A percentile compares a stretch with the other conserved stretches of the same genome.
Conservation (phyloP, 2,888 invertebrate species). For the Bellardia bayeri region DNA sequence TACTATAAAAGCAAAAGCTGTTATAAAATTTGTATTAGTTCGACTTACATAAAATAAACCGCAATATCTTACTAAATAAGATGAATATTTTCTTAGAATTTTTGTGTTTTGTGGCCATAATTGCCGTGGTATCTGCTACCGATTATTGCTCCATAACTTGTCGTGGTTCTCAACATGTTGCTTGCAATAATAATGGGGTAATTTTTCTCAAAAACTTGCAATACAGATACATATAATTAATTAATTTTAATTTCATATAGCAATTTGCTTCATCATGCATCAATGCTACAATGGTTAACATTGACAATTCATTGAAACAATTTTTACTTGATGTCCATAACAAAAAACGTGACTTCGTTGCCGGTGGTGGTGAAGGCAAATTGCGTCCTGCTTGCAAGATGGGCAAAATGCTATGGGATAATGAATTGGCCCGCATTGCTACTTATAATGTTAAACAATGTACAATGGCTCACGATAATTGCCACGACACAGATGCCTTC, state of each 20-base stretch:
- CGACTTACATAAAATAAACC: neutral
- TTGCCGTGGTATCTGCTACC: neutral
- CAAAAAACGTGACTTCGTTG: constrained; percentile 67
- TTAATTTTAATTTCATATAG: constrained; percentile 31
- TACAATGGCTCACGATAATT: constrained; percentile 77
- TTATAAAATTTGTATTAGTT: neutral
- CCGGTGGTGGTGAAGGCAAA: constrained; percentile 64
- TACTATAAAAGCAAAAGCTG: neutral
- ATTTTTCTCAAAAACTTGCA: neutral
- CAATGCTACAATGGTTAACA: constrained; percentile 19
- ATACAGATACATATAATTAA: neutral
- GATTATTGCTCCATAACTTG: constrained; percentile 60
- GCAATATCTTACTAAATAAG: neutral
- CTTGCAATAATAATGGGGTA: constrained; percentile 64
- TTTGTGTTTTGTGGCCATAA: neutral
- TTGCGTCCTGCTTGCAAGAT: constrained; percentile 77
- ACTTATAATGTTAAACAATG: constrained; percentile 78
- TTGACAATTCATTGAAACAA: constrained; percentile 7
- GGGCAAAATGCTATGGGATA: constrained; percentile 80
- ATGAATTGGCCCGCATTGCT: constrained; percentile 79
- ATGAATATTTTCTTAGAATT: constrained; percentile 1
- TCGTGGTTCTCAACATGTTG: constrained; percentile 49
- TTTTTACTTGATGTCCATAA: constrained; percentile 60
- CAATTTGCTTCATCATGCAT: constrained; percentile 50
- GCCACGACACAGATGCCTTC: constrained; percentile 78